Percentiles rank a stretch among this genome's conserved stretches.
These are phyloP conservation scores for Megathymus violae DNA, from an alignment of 1,140 invertebrate genomes.

Conservation along the genomic window DNA sequence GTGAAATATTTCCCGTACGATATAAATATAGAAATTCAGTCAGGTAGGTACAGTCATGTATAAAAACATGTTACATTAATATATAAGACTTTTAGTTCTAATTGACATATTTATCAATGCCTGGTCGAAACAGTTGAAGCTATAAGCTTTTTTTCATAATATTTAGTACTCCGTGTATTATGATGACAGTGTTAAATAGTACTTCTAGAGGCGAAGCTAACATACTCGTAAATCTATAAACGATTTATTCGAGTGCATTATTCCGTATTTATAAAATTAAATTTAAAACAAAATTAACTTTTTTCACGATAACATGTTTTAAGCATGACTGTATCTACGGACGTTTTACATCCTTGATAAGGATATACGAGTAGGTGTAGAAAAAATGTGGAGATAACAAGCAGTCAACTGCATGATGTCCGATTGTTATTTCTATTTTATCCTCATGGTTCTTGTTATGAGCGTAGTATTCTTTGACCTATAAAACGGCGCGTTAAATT, in stretches of 20 bases:
- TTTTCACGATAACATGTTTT: background rate
- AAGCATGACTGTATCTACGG: constrained; percentile 5
- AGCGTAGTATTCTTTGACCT: constrained; percentile 6
- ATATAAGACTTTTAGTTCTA: background rate
- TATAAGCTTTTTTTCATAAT: too few species aligned
- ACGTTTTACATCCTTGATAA: constrained; percentile 15
- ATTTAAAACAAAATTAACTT: too few species aligned
- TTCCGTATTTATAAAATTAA: too few species aligned
- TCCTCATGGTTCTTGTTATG: constrained; percentile 51
- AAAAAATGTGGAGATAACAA: constrained; percentile 48
- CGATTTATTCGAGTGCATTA: too few species aligned
- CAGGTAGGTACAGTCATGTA: constrained; percentile 14
- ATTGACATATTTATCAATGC: too few species aligned
- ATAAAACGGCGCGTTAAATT: too few species aligned
- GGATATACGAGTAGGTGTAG: too few species aligned
- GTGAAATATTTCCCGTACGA: constrained; percentile 27
- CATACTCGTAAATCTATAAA: too few species aligned
- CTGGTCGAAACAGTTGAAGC: too few species aligned
- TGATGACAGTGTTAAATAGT: too few species aligned
- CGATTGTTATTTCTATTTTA: constrained; percentile 53
- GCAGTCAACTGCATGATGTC: constrained; percentile 40
- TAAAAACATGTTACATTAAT: background rate
- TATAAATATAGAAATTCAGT: constrained; percentile 29
- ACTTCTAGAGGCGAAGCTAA: too few species aligned
- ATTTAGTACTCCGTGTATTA: too few species aligned